Evolutionary conservation across 2,888 invertebrate species (phyloP).

Genomic region (Lypha dubia): DNA sequence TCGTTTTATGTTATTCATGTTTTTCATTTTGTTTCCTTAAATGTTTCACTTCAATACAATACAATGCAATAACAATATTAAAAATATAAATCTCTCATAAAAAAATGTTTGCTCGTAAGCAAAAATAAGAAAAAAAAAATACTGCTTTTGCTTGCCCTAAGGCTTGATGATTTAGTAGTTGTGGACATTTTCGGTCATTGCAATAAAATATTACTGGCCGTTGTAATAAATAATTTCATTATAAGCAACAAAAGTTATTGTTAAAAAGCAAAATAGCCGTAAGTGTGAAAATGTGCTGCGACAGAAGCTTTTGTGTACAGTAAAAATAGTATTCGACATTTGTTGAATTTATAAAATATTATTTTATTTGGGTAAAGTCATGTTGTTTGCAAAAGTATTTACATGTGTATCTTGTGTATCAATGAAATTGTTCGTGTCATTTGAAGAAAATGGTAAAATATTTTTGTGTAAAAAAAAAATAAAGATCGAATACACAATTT

Average conservation of each 20-base stretch:
- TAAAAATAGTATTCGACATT: too few species aligned
- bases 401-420: too few species aligned
- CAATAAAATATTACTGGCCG: constrained; percentile 37
- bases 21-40: constrained; percentile 6
- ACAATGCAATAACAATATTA: constrained; percentile 7
- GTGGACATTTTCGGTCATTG: constrained; percentile 26
- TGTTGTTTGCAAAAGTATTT: not conserved
- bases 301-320: too few species aligned
- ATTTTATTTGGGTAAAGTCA: not conserved
- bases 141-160: not conserved
- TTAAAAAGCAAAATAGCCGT: not conserved
- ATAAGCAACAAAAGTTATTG: constrained; percentile 6
- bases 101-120: not conserved
- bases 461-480: too few species aligned
- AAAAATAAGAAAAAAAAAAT: not conserved
- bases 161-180: constrained; percentile 36
- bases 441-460: too few species aligned
- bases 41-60: not conserved
- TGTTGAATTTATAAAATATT: too few species aligned
- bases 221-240: constrained; percentile 34
- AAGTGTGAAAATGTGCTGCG: not conserved
- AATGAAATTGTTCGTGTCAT: too few species aligned
- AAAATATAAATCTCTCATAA: not conserved
- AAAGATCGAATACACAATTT: too few species aligned
- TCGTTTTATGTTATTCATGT: not conserved